A percentile compares a stretch with the other conserved stretches of the same genome.
Conservation (phyloP, 1,140 invertebrate species). For the Chironomus striatipennis region DNA sequence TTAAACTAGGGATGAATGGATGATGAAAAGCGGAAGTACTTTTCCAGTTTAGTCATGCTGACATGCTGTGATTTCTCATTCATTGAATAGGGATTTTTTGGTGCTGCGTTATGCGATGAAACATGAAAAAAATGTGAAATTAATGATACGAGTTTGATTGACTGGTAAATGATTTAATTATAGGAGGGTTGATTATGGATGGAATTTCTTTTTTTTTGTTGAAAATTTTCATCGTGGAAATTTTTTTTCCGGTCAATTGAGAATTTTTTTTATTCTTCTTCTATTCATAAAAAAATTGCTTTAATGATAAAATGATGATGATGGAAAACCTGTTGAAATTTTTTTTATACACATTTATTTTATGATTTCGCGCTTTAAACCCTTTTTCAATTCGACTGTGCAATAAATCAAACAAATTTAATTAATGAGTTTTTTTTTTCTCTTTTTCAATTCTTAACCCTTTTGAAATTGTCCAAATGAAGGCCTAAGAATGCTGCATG, state of each 20-base stretch:
- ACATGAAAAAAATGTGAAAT: neutral
- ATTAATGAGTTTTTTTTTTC: constrained; percentile 14
- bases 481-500: neutral
- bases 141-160: constrained; percentile 22
- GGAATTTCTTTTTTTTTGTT: neutral
- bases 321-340: constrained; percentile 17
- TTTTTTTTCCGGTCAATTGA: constrained; percentile 15
- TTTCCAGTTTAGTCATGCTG: constrained; percentile 23
- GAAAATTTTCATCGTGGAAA: neutral
- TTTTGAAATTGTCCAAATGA: neutral
- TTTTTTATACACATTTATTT: too few relatives aligned
- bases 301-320: neutral
- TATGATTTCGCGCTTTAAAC: neutral
- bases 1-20: neutral
- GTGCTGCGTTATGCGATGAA: neutral
- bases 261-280: neutral
- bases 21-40: constrained; percentile 12
- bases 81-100: neutral
- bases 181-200: constrained; percentile 1
- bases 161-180: constrained; percentile 22
- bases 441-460: neutral
- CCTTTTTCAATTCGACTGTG: constrained; percentile 13
- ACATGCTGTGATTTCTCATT: constrained; percentile 15
- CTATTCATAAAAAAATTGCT: too few relatives aligned
- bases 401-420: constrained; percentile 24